Base-by-base conservation (phyloP, 2,113 vertebrate genomes). In the Oryzias woworae region DNA sequence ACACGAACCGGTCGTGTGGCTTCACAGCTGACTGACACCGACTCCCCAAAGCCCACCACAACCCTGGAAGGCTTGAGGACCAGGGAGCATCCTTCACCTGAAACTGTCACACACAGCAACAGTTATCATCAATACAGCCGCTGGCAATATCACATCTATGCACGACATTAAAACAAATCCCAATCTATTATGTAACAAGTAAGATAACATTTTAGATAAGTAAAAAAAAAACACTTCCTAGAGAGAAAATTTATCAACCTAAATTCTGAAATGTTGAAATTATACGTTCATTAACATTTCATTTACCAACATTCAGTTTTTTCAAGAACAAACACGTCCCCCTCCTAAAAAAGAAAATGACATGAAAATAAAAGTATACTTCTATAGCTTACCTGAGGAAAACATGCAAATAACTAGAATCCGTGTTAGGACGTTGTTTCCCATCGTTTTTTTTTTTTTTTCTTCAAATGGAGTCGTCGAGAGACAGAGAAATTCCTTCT, bases 31-130 rank as follows among this genome's bases (percentile, higher is more conserved):
- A 92, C 91, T 0, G 89, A 85, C 75, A 92, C 90, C 0, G 91
- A 26, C 56, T 93, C 90, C 51, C 91, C 92, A n/a, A 92, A 92
- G 50, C 82, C 86, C 74, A 93, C 91, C 78, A 93, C 92, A 0
- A 84, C 89, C 71, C 91, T 84, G 62, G 91, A 75, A 8, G 92
- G 92, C 74, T 86, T 90, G 57, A 93, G 89, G 69, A 88, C 76
- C 0, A 93, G 83, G 43, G 91, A 92, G 72, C 92, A 93, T 41
- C 89, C 83, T 57, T 93, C 91, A 70, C 85, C 87, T 74, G 89
- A 88, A 53, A 81, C 91, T 92, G 65, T 67, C 51, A 61, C 65
- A 73, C 7, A 71, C 12, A 62, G 42, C 13, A 63, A 16, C 31
- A 54, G 42, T 51, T 36, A 46, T 45, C 47, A 66, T 48, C 53